Evolutionary conservation across 1,140 invertebrate species (phyloP).

Genomic region (Eciton burchellii): DNA sequence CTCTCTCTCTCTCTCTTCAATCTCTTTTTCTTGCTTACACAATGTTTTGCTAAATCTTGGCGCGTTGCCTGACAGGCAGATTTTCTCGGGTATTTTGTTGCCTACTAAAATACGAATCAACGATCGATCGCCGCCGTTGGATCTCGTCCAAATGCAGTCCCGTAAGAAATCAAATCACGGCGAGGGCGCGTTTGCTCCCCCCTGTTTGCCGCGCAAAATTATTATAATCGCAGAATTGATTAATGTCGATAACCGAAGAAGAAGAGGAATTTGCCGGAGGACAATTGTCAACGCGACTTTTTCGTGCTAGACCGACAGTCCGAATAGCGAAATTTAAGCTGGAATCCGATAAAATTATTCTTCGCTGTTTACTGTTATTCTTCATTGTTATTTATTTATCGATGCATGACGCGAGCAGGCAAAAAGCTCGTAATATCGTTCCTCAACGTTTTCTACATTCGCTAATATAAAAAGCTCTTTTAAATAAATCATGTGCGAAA

Average conservation of each 20-base stretch:
- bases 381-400: no score
- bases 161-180: conserved; percentile 5
- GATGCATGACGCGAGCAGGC: no score
- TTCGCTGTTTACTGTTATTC: no score
- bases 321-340: no score
- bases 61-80: neutral
- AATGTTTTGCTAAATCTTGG: conserved; percentile 21
- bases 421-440: neutral
- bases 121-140: conserved; percentile 2
- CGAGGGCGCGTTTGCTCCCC: neutral
- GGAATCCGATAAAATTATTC: no score
- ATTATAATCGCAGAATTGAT: neutral
- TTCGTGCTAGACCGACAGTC: no score
- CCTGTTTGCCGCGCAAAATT: neutral
- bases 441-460: no score
- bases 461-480: neutral
- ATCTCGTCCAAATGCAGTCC: conserved; percentile 8
- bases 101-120: conserved; percentile 31
- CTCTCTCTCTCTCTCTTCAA: neutral
- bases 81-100: conserved; percentile 21
- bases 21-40: conserved; percentile 9
- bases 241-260: neutral
- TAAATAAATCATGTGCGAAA: conserved; percentile 2
- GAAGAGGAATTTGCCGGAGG: neutral
- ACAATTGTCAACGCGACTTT: neutral